Evolutionary conservation across 2,113 vertebrate genomes (phyloP).

Genomic region (Ardeotis arabs): DNA sequence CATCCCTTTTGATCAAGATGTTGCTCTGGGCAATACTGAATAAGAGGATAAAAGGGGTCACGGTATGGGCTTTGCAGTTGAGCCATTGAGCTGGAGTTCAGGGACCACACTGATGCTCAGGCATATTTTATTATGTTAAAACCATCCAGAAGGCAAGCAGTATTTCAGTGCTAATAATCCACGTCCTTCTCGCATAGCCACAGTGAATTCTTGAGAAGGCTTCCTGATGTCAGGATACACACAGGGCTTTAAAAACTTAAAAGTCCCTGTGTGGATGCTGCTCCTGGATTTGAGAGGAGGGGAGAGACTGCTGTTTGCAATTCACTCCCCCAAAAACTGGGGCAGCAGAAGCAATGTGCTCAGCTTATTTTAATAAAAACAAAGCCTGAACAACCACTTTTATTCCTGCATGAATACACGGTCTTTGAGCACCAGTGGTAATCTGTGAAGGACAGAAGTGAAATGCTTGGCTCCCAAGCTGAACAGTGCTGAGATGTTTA

Average conservation of each 20-base stretch:
- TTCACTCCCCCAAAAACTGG: not conserved
- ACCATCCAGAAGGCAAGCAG: not conserved
- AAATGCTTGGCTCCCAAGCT: not conserved
- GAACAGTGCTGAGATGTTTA: not conserved
- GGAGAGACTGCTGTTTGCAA: not conserved
- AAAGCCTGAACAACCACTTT: not conserved
- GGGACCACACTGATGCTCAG: not conserved
- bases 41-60: not conserved
- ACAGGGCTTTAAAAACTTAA: not conserved
- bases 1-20: not conserved
- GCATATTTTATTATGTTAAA: not conserved
- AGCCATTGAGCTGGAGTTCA: not conserved
- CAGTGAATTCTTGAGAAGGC: not conserved
- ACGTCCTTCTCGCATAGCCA: not conserved
- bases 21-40: not conserved
- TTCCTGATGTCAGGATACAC: not conserved
- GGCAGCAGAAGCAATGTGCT: not conserved
- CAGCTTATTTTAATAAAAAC: not conserved
- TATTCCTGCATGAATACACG: not conserved
- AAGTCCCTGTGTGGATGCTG: not conserved
- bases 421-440: not conserved
- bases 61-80: not conserved
- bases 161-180: not conserved
- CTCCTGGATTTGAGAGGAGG: not conserved
- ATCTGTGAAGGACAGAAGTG: not conserved